Evolutionary conservation across 30 jellyfish, hydroid and myxozoan genomes (phyloP).

Genomic region (Turritopsis rubra): DNA sequence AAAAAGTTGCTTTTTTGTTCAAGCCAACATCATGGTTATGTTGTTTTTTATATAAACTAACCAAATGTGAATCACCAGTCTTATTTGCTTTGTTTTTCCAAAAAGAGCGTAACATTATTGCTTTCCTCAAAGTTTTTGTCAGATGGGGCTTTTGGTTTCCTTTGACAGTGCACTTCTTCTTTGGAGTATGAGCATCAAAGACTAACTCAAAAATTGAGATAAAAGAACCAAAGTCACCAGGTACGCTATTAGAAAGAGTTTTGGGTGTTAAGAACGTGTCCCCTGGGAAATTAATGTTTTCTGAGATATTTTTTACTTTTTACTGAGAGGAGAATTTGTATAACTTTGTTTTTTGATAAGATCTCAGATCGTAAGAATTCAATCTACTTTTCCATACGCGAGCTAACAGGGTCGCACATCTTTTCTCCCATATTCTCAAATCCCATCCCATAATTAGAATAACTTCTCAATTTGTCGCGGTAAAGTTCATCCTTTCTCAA

Average conservation of each 20-base stretch:
- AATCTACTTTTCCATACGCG: too few relatives aligned
- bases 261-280: too few relatives aligned
- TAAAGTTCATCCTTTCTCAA: too few relatives aligned
- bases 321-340: too few relatives aligned
- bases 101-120: neutral
- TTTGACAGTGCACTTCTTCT: neutral
- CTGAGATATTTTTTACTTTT: too few relatives aligned
- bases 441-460: too few relatives aligned
- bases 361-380: too few relatives aligned
- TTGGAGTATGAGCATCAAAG: neutral
- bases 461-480: too few relatives aligned
- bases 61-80: neutral
- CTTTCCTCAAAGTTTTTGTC: neutral
- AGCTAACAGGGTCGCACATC: too few relatives aligned
- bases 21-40: neutral
- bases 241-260: neutral
- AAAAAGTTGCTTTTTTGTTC: neutral
- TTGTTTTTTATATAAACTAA: neutral
- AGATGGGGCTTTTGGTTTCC: neutral
- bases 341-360: too few relatives aligned
- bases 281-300: too few relatives aligned
- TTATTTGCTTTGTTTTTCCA: neutral
- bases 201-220: neutral
- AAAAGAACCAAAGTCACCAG: neutral
- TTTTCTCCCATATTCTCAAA: too few relatives aligned